Percentiles rank a stretch among this genome's conserved stretches.
Evolutionary conservation across 2,113 vertebrate genomes (phyloP).

Genomic region (Calyptommatus sinebrachiatus): DNA sequence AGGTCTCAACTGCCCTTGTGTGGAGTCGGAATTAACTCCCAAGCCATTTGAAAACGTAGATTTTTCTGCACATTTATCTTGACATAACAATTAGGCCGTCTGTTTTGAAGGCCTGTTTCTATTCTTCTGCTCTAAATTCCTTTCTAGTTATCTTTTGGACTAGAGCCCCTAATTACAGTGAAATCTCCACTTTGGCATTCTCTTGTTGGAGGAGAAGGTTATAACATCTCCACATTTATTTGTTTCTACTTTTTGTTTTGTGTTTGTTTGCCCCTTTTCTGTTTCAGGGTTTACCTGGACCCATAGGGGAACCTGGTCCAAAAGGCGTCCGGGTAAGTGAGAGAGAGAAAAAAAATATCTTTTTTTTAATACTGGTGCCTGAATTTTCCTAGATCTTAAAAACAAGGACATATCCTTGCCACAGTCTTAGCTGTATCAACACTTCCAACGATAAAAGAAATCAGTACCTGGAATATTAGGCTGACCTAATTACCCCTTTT

Average conservation of each 20-base stretch:
- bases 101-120: constrained; percentile 2
- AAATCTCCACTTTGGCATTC: constrained; percentile 22
- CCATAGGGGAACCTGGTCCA: constrained; percentile 88
- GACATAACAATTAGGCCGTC: constrained; percentile 39
- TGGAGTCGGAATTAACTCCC: not conserved
- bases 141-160: constrained; percentile 29
- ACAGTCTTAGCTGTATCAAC: too few relatives aligned
- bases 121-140: not conserved
- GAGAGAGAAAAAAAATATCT: not conserved
- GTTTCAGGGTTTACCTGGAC: constrained; percentile 94
- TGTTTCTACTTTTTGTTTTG: constrained; percentile 45
- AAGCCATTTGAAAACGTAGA: not conserved
- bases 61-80: constrained; percentile 34
- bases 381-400: too few relatives aligned
- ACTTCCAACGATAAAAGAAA: too few relatives aligned
- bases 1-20: not conserved
- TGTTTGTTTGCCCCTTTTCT: constrained; percentile 51
- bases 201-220: not conserved
- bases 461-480: too few relatives aligned
- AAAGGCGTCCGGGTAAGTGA: constrained; percentile 94
- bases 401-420: too few relatives aligned
- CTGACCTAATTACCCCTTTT: too few relatives aligned
- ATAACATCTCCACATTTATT: constrained; percentile 68
- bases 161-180: not conserved
- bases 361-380: too few relatives aligned